These are phyloP conservation scores for Tenthredo notha DNA, from an alignment of 2,888 invertebrate genomes.

Conservation along the genomic window DNA sequence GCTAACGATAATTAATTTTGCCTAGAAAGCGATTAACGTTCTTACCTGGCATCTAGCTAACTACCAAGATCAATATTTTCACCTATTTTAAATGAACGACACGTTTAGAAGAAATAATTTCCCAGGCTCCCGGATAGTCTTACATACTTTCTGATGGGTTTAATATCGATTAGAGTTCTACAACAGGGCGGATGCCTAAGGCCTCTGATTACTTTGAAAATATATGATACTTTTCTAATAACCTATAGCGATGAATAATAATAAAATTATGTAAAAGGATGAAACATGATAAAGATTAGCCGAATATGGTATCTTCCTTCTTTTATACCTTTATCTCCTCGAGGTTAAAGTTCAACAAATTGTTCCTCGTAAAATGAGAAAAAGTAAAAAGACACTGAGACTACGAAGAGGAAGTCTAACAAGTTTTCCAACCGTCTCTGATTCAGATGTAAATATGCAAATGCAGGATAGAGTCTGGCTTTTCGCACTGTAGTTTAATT, in stretches of 20 bases:
- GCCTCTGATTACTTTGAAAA: constrained; percentile 16
- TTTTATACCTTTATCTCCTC: background rate
- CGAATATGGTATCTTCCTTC: background rate
- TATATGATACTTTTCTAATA: constrained; percentile 3
- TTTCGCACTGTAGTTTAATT: constrained; percentile 28
- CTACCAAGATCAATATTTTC: background rate
- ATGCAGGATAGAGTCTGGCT: constrained; percentile 4
- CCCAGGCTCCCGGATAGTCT: background rate
- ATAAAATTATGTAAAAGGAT: background rate
- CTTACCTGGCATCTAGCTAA: background rate
- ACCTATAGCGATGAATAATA: background rate
- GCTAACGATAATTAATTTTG: background rate
- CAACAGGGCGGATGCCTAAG: background rate
- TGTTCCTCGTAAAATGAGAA: background rate
- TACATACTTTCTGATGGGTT: background rate
- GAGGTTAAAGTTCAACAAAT: constrained; percentile 11
- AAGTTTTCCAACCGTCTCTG: constrained; percentile 44
- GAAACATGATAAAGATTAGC: background rate
- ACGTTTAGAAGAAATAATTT: background rate
- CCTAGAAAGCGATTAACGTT: background rate
- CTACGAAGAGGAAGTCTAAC: constrained; percentile 7
- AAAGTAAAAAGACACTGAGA: background rate
- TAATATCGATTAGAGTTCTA: constrained; percentile 2
- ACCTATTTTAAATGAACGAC: background rate
- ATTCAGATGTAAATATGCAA: constrained; percentile 47